Conservation (phyloP, 2,113 vertebrate genomes). For the Arizona elegans region DNA sequence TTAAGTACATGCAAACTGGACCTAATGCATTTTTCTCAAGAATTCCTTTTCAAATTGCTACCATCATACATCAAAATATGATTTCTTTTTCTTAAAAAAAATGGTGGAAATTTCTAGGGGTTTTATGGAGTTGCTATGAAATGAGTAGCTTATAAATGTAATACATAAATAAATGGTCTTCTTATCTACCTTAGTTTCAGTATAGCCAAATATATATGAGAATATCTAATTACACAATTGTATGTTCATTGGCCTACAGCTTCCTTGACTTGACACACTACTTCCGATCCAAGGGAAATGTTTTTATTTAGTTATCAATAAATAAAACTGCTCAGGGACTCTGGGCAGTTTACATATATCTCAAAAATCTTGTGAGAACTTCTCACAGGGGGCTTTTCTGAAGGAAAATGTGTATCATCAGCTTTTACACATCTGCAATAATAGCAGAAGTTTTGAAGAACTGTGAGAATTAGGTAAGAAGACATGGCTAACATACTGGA, state of each 20-base stretch:
- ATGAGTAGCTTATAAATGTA: too few species aligned
- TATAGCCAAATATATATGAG: neutral
- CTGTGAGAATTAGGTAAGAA: neutral
- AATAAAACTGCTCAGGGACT: neutral
- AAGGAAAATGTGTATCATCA: neutral
- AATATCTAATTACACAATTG: neutral
- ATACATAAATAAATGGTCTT: too few species aligned
- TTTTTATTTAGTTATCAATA: neutral
- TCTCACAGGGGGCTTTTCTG: neutral
- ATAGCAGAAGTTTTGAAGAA: neutral
- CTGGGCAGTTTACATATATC: neutral
- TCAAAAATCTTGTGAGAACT: neutral
- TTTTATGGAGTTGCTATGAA: neutral
- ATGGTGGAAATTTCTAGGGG: neutral
- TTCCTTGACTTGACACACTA: neutral
- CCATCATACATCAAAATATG: neutral
- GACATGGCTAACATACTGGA: neutral
- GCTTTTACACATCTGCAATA: neutral
- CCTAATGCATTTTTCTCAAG: neutral
- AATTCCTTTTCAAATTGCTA: neutral
- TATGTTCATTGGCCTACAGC: neutral
- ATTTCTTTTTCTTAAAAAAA: neutral
- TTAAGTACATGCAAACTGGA: neutral
- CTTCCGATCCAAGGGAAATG: neutral
- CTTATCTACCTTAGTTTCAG: neutral